Percentiles rank a stretch among this genome's conserved stretches.
Conservation (phyloP, 2,113 vertebrate species). For the Enhydra lutris region DNA sequence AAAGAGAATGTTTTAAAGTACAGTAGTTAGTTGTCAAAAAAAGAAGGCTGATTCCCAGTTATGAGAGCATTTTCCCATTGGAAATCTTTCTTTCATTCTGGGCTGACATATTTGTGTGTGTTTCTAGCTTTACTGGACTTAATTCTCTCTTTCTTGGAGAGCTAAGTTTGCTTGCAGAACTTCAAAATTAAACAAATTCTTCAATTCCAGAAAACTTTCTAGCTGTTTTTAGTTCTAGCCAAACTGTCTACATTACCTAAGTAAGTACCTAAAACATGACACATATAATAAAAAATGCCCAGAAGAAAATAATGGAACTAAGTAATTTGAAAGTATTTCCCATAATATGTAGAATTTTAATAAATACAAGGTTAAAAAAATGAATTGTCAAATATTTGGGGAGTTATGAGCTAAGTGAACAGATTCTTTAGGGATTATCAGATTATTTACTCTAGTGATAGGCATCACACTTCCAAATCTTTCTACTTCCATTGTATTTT, state of each 20-base stretch:
- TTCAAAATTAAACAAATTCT: slow-evolving; percentile 10
- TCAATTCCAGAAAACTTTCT: neutral
- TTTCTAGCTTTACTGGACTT: neutral
- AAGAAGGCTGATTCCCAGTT: neutral
- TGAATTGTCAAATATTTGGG: neutral
- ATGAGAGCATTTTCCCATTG: slow-evolving; percentile 2
- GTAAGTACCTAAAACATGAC: neutral
- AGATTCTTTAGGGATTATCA: neutral
- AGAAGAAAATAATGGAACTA: neutral
- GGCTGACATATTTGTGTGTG: neutral
- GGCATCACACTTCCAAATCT: neutral
- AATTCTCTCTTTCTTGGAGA: neutral
- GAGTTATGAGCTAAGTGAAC: neutral
- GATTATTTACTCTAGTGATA: neutral
- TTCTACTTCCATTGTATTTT: neutral
- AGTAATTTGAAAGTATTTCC: neutral
- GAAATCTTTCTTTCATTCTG: slow-evolving; percentile 20
- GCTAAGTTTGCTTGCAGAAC: neutral
- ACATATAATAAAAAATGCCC: neutral
- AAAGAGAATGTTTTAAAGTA: neutral
- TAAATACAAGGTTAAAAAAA: neutral
- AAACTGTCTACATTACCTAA: neutral
- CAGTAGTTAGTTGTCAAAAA: neutral
- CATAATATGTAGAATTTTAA: neutral
- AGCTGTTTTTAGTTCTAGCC: slow-evolving; percentile 9